Conservation (phyloP, 2,113 vertebrate genomes). For the Condylura cristata region DNA sequence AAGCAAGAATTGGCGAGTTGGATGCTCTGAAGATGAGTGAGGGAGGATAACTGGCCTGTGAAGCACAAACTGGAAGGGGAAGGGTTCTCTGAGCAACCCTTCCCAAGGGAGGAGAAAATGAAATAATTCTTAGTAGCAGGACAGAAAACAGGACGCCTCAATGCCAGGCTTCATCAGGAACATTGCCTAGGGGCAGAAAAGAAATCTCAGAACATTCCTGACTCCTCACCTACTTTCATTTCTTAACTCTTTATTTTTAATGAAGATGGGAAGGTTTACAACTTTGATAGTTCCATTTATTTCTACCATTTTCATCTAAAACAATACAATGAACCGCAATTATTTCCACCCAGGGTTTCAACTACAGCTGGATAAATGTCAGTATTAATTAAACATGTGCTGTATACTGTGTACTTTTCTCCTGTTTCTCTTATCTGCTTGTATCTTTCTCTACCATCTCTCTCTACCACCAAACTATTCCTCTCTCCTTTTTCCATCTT, state of each 20-base stretch:
- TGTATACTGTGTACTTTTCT: background rate
- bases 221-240: constrained; percentile 63
- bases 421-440: background rate
- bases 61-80: background rate
- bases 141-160: background rate
- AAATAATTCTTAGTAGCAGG: background rate
- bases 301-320: constrained; percentile 77
- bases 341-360: constrained; percentile 79
- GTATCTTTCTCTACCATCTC: background rate
- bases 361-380: constrained; percentile 81
- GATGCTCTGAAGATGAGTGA: background rate
- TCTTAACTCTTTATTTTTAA: constrained; percentile 68
- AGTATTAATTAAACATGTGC: constrained; percentile 82
- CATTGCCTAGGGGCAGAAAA: background rate
- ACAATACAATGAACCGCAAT: constrained; percentile 74
- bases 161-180: background rate
- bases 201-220: background rate
- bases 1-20: background rate
- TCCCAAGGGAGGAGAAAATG: background rate
- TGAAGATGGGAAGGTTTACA: constrained; percentile 75
- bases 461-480: background rate
- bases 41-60: background rate
- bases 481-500: background rate
- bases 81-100: background rate
- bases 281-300: constrained; percentile 82